A percentile compares a stretch with the other conserved stretches of the same genome.
Evolutionary conservation across 1,140 invertebrate genomes (phyloP).

Genomic region (Macrosteles quadrilineatus): DNA sequence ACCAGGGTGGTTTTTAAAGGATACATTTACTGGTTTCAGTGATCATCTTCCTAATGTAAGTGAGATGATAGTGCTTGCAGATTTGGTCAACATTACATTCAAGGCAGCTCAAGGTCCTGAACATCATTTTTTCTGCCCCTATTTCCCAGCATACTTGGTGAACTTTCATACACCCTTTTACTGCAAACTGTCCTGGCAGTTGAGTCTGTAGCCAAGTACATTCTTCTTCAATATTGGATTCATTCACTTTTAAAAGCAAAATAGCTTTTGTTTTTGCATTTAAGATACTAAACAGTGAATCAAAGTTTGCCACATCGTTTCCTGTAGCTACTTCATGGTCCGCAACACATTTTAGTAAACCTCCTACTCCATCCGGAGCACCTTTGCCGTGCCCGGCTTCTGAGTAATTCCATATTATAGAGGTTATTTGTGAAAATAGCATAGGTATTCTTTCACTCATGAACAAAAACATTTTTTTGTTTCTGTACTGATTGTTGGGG

Average conservation of each 20-base stretch:
- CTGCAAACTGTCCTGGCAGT: neutral
- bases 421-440: conserved; percentile 23
- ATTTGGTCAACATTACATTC: neutral
- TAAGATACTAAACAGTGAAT: neutral
- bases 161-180: neutral
- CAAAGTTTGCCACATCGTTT: conserved; percentile 27
- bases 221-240: neutral
- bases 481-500: conserved; percentile 32
- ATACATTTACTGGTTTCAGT: no score
- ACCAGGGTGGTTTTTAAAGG: no score
- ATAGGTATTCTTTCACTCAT: no score
- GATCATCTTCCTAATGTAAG: no score
- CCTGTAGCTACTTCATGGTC: conserved; percentile 38
- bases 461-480: no score
- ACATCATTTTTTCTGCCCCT: neutral
- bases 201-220: neutral
- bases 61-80: neutral
- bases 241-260: neutral
- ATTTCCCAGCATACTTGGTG: conserved; percentile 6
- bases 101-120: neutral
- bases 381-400: conserved; percentile 48
- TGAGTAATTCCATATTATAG: conserved; percentile 46
- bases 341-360: conserved; percentile 49
- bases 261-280: neutral
- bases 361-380: conserved; percentile 49